These are phyloP conservation scores for Strix uralensis DNA, from an alignment of 2,113 vertebrate species.

Conservation along the genomic window DNA sequence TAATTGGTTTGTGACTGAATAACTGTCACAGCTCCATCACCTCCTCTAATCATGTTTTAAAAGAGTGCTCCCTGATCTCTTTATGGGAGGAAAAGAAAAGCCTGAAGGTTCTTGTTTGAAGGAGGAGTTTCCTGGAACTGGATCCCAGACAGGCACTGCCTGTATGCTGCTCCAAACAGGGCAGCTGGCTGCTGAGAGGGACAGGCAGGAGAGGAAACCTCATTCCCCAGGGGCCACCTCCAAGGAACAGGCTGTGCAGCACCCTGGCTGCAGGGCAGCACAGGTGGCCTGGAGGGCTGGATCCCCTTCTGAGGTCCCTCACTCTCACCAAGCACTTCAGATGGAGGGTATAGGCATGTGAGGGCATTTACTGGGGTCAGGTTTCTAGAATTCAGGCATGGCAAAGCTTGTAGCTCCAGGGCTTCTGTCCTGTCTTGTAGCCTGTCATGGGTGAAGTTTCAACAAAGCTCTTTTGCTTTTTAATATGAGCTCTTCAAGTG, in stretches of 20 bases:
- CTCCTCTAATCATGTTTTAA: background rate
- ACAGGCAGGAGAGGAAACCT: background rate
- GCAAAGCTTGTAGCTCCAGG: background rate
- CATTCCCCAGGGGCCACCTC: background rate
- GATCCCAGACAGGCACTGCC: background rate
- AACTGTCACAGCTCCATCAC: background rate
- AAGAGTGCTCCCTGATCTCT: background rate
- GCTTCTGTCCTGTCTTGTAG: background rate
- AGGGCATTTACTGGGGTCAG: background rate
- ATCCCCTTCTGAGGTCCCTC: background rate
- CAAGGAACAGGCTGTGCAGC: background rate
- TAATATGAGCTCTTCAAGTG: accelerated
- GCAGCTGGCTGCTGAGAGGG: background rate
- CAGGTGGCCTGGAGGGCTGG: background rate
- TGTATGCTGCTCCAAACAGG: background rate
- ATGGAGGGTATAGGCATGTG: accelerated
- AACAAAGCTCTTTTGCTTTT: background rate
- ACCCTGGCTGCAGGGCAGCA: background rate
- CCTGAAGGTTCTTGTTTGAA: background rate
- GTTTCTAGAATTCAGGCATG: background rate
- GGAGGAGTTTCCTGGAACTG: background rate
- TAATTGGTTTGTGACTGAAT: background rate
- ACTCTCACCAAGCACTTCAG: accelerated
- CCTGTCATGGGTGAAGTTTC: background rate
- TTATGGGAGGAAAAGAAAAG: background rate